These are phyloP conservation scores for Acholoe squamosa DNA, from an alignment of 2,888 invertebrate species.

Conservation along the genomic window DNA sequence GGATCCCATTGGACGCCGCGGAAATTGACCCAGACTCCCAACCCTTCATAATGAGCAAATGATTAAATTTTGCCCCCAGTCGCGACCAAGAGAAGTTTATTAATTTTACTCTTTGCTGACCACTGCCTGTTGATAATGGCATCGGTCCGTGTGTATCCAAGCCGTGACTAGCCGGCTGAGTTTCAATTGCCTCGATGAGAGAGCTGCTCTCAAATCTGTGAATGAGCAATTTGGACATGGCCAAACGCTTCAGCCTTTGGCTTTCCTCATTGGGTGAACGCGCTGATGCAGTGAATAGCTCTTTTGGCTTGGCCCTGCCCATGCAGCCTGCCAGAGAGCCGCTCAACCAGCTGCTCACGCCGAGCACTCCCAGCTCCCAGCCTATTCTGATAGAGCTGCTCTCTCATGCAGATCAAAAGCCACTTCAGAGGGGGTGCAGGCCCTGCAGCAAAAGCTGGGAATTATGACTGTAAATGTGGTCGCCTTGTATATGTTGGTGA, in stretches of 20 bases:
- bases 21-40: conserved; percentile 32
- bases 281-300: conserved; percentile 53
- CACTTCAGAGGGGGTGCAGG: background rate
- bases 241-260: conserved; percentile 49
- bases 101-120: conserved; percentile 53
- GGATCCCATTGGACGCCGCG: background rate
- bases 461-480: too few relatives aligned
- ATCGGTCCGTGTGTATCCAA: conserved; percentile 43
- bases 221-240: conserved; percentile 53
- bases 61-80: background rate
- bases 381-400: conserved; percentile 36
- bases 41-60: conserved; percentile 49
- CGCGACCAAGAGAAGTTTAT: conserved; percentile 22
- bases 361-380: conserved; percentile 35
- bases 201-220: conserved; percentile 55
- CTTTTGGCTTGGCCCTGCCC: conserved; percentile 42
- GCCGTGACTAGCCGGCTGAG: conserved; percentile 44
- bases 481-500: too few relatives aligned
- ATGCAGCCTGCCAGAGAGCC: background rate
- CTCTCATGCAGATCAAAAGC: conserved; percentile 14
- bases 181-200: conserved; percentile 29
- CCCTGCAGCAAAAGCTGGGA: background rate
- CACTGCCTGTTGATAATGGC: conserved; percentile 55
- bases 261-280: conserved; percentile 30
- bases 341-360: conserved; percentile 1